These are phyloP conservation scores for Oryctolagus cuniculus DNA, from an alignment of 2,113 vertebrate species.

Conservation along the genomic window mOryCun1.1 NC_091435.1:154657001-154657500, in stretches of 20 bases:
- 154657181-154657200: neutral
- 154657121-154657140: neutral
- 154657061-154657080: neutral
- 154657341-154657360: conserved; percentile 69
- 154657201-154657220: neutral
- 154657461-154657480: conserved; percentile 58
- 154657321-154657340: neutral
- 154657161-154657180: neutral
- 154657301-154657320: neutral
- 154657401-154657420: neutral
- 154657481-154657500: conserved; percentile 71
- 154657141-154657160: neutral
- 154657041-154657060: neutral
- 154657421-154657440: conserved; percentile 12
- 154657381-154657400: conserved; percentile 56
- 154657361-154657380: conserved; percentile 59
- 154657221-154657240: neutral
- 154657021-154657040: neutral
- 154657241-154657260: neutral
- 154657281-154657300: neutral
- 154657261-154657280: conserved; percentile 1
- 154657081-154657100: neutral
- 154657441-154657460: conserved; percentile 73
- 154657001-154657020: neutral
- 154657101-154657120: neutral